These are phyloP conservation scores for Pangasianodon gigas DNA, from an alignment of 2,113 vertebrate genomes.

Conservation along the genomic window DNA sequence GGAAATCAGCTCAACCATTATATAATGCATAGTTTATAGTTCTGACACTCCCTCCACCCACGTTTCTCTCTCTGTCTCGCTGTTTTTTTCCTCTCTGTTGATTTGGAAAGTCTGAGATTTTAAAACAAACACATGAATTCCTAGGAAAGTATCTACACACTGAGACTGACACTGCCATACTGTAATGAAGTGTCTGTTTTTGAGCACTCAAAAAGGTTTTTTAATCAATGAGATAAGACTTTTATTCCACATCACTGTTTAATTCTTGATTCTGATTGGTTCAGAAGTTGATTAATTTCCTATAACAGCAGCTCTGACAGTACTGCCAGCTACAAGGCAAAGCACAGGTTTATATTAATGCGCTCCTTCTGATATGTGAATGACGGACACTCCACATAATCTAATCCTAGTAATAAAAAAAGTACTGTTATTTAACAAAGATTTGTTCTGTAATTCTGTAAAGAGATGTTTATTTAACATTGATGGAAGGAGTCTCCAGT, in stretches of 20 bases:
- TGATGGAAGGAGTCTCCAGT: no score
- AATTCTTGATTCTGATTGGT: neutral
- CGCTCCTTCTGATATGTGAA: neutral
- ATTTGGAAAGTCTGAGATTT: neutral
- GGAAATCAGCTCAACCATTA: conserved; percentile 30
- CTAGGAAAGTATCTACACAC: neutral
- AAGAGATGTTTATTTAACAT: neutral
- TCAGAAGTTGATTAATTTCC: neutral
- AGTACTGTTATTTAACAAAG: no score
- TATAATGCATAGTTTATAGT: neutral
- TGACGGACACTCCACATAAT: neutral
- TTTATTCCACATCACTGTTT: neutral
- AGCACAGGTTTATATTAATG: neutral
- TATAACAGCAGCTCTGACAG: neutral
- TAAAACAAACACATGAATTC: neutral
- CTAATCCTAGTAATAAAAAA: neutral
- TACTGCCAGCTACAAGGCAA: neutral
- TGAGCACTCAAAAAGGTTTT: neutral
- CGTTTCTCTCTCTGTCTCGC: neutral
- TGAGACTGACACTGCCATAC: neutral
- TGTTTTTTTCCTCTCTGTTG: neutral
- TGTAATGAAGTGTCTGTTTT: neutral
- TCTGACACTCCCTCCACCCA: neutral
- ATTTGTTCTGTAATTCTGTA: no score
- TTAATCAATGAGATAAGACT: neutral